phyloP scores from a whole-genome alignment of 2,113 vertebrate genomes.

The Phyllopteryx taeniolatus region DNA sequence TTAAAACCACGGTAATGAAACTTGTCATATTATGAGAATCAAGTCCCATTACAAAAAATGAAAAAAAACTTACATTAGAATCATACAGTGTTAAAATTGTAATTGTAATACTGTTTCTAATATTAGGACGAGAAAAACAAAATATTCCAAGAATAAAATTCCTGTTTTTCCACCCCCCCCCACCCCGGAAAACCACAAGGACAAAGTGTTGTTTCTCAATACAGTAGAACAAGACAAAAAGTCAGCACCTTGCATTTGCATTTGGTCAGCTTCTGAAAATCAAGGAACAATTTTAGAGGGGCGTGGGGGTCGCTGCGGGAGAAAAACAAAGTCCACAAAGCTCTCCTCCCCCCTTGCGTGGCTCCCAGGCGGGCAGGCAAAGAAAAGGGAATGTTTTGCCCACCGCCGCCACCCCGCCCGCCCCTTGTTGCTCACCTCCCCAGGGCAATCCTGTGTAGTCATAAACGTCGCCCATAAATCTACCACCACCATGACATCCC shows the following conservation, averaged over 20 bases:
- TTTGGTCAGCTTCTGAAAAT: background rate
- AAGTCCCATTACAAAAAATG: too few species aligned
- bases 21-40: too few species aligned
- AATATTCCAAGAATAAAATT: too few species aligned
- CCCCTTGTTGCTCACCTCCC: conserved; percentile 53
- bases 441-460: conserved; percentile 64
- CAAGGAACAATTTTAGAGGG: background rate
- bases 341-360: conserved; percentile 17
- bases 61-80: too few species aligned
- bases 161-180: too few species aligned
- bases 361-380: conserved; percentile 32
- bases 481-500: conserved; percentile 40
- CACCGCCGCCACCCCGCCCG: conserved; percentile 25
- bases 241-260: background rate
- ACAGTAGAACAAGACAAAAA: background rate
- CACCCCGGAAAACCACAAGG: too few species aligned
- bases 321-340: background rate
- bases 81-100: too few species aligned
- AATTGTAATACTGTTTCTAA: too few species aligned
- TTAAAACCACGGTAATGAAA: too few species aligned
- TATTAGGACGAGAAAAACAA: too few species aligned
- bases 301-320: background rate
- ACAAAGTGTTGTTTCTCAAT: too few species aligned
- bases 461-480: conserved; percentile 74
- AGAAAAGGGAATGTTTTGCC: conserved; percentile 64